phyloP scores from a whole-genome alignment of 2,797 vertebrate genomes.

The Microhierax caerulescens region DNA sequence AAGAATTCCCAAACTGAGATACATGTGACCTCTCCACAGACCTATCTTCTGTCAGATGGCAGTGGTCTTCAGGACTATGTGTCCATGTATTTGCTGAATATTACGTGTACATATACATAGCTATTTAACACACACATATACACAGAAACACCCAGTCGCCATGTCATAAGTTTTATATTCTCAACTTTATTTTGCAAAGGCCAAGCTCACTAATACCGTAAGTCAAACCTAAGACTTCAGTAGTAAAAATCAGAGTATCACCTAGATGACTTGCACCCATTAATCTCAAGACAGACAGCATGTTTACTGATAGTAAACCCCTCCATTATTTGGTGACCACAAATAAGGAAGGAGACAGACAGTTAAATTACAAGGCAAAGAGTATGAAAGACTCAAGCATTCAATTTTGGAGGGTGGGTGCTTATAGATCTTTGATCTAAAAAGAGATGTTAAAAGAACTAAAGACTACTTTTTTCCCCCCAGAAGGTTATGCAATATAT shows the following conservation, averaged over 20 bases:
- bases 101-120: rapidly evolving
- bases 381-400: background rate
- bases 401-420: background rate
- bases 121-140: background rate
- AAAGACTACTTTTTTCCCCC: background rate
- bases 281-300: background rate
- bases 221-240: background rate
- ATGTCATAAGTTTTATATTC: background rate
- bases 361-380: background rate
- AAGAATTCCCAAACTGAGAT: background rate
- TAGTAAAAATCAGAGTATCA: background rate
- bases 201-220: background rate
- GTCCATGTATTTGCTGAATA: background rate
- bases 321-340: background rate
- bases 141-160: rapidly evolving
- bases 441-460: background rate
- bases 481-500: background rate
- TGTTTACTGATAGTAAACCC: background rate
- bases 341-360: background rate
- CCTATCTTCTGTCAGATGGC: background rate
- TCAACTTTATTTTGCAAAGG: background rate
- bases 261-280: background rate
- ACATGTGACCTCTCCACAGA: background rate
- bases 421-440: background rate
- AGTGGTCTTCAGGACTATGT: background rate